A percentile compares a stretch with the other conserved stretches of the same genome.
Conservation (phyloP, 2,888 invertebrate species). For the Globia sparganii region DNA sequence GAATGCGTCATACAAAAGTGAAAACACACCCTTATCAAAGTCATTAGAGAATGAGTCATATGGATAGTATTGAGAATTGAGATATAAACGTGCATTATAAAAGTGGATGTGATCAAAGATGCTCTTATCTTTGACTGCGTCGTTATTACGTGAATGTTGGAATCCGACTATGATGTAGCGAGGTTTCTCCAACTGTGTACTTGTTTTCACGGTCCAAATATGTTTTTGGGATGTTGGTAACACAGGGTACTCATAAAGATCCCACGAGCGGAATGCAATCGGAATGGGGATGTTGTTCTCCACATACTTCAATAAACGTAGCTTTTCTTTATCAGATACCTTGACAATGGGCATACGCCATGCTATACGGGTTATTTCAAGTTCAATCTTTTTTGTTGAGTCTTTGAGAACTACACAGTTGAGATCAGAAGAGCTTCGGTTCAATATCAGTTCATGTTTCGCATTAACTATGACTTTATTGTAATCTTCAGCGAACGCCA, state of each 20-base stretch:
- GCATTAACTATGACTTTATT: slow-evolving; percentile 24
- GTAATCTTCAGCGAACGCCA: slow-evolving; percentile 19
- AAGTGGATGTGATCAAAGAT: slow-evolving; percentile 1
- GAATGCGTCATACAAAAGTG: slow-evolving; percentile 7
- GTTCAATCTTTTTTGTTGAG: background rate
- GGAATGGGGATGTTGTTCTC: slow-evolving; percentile 69
- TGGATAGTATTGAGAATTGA: slow-evolving; percentile 6
- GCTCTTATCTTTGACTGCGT: background rate
- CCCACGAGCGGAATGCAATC: slow-evolving; percentile 74
- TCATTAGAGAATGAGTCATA: slow-evolving; percentile 10
- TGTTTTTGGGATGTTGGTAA: slow-evolving; percentile 71
- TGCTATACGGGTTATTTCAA: background rate
- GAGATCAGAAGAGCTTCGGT: background rate
- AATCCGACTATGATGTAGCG: slow-evolving; percentile 69
- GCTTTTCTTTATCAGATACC: slow-evolving; percentile 48
- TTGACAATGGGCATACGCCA: slow-evolving; percentile 45
- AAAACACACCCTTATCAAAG: slow-evolving; percentile 1
- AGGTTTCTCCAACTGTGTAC: slow-evolving; percentile 74
- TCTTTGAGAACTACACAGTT: slow-evolving; percentile 1
- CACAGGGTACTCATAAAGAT: slow-evolving; percentile 74
- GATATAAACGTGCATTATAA: slow-evolving; percentile 3
- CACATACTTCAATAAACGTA: slow-evolving; percentile 51
- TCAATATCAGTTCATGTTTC: slow-evolving; percentile 4
- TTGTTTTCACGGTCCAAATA: slow-evolving; percentile 71
- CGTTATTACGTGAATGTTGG: slow-evolving; percentile 19